These are phyloP conservation scores for Watsonalla cultraria DNA, from an alignment of 2,888 invertebrate genomes.

Conservation along the genomic window DNA sequence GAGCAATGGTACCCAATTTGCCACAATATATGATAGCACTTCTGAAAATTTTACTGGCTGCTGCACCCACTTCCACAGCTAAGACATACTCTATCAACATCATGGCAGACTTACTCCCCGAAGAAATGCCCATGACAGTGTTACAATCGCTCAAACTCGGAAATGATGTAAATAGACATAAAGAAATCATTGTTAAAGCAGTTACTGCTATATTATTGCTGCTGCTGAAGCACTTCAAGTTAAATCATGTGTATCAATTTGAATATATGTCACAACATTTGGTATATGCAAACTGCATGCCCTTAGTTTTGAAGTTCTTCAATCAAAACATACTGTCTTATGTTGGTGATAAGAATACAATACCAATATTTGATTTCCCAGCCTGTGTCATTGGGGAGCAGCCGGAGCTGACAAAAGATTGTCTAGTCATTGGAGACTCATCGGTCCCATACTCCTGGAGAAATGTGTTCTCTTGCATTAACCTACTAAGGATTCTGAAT, in stretches of 20 bases:
- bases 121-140: slow-evolving; percentile 98
- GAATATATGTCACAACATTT: slow-evolving; percentile 99
- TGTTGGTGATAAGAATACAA: slow-evolving; percentile 95
- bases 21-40: slow-evolving; percentile 99
- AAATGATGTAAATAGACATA: slow-evolving; percentile 98
- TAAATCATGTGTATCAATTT: slow-evolving; percentile 98
- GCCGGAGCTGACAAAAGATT: slow-evolving; percentile 94
- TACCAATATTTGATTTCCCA: slow-evolving; percentile 96
- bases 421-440: slow-evolving; percentile 90
- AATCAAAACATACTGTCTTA: slow-evolving; percentile 98
- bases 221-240: slow-evolving; percentile 97
- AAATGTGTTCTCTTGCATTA: slow-evolving; percentile 98
- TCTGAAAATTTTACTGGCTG: slow-evolving; percentile 96
- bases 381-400: slow-evolving; percentile 97
- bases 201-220: slow-evolving; percentile 93
- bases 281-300: slow-evolving; percentile 99
- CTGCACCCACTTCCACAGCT: slow-evolving; percentile 99
- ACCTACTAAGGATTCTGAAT: slow-evolving; percentile 96
- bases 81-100: slow-evolving; percentile 99
- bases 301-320: slow-evolving; percentile 97
- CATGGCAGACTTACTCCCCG: slow-evolving; percentile 97
- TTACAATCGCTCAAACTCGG: slow-evolving; percentile 96
- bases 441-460: slow-evolving; percentile 95
- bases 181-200: slow-evolving; percentile 98
- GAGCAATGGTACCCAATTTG: slow-evolving; percentile 96